phyloP scores from a whole-genome alignment of 2,113 vertebrate genomes.

The Microcebus ravelobensis region DNA sequence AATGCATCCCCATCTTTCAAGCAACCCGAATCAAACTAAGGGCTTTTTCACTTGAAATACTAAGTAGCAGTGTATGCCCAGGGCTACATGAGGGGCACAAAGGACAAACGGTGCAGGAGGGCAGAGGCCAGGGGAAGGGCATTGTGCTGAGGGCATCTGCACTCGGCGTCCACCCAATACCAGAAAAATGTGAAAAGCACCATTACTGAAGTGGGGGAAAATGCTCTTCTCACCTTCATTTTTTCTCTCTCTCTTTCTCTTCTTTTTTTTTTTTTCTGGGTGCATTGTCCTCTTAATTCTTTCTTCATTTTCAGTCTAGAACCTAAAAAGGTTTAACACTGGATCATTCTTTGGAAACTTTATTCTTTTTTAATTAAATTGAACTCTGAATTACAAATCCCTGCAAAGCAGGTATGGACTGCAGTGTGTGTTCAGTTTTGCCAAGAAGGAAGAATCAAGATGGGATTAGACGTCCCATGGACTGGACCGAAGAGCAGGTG shows the following conservation, averaged over 20 bases:
- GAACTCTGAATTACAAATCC: background rate
- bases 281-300: background rate
- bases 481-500: no score
- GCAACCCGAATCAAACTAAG: background rate
- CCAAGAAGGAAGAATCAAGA: background rate
- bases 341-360: background rate
- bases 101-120: background rate
- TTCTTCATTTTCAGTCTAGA: background rate
- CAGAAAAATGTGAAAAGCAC: background rate
- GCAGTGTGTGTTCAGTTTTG: rapidly evolving
- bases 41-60: background rate
- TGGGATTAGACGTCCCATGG: background rate
- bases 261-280: background rate
- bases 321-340: background rate
- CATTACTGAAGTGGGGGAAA: rapidly evolving
- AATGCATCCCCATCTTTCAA: background rate
- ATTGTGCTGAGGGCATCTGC: rapidly evolving
- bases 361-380: background rate
- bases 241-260: background rate
- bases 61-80: background rate
- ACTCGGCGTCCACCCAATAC: background rate
- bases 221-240: background rate
- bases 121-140: background rate
- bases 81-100: background rate
- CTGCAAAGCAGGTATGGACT: background rate